Conservation (phyloP, 2,888 invertebrate species). For the Xiphydria camelus region DNA sequence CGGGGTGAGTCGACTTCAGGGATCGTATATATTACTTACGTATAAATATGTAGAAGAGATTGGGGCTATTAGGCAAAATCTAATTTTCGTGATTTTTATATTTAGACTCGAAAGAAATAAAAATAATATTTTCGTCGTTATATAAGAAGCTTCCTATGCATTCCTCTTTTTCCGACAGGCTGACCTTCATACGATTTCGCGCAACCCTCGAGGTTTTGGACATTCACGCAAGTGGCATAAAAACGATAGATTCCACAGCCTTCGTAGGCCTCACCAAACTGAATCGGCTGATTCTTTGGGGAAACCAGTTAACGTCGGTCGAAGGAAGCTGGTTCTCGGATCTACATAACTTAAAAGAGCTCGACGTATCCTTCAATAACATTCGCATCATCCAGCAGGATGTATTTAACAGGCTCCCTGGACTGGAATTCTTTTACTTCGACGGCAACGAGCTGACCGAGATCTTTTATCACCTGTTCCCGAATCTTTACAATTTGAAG, state of each 20-base stretch:
- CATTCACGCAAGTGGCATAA: slow-evolving; percentile 35
- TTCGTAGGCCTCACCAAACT: slow-evolving; percentile 35
- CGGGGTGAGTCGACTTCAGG: slow-evolving; percentile 30
- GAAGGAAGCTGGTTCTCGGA: slow-evolving; percentile 32
- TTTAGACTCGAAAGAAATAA: too few relatives aligned
- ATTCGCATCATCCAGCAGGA: slow-evolving; percentile 34
- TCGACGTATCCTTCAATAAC: slow-evolving; percentile 46
- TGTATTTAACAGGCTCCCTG: slow-evolving; percentile 30
- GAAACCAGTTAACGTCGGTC: slow-evolving; percentile 37
- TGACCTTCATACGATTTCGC: slow-evolving; percentile 34
- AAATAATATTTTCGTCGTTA: too few relatives aligned
- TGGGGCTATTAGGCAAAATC: too few relatives aligned
- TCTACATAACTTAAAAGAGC: slow-evolving; percentile 30
- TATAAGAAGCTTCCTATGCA: too few relatives aligned
- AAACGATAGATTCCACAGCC: slow-evolving; percentile 32
- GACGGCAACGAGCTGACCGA: slow-evolving; percentile 39
- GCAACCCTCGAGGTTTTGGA: slow-evolving; percentile 30
- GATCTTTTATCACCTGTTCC: slow-evolving; percentile 36
- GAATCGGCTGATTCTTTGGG: slow-evolving; percentile 38
- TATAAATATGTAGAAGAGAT: too few relatives aligned
- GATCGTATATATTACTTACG: too few relatives aligned
- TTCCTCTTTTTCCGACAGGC: too few relatives aligned
- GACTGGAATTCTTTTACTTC: slow-evolving; percentile 38
- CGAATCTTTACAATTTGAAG: slow-evolving; percentile 31
- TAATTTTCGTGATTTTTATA: too few relatives aligned